These are phyloP conservation scores for Mycteria americana DNA, from an alignment of 2,797 vertebrate genomes.

Conservation along the genomic window DNA sequence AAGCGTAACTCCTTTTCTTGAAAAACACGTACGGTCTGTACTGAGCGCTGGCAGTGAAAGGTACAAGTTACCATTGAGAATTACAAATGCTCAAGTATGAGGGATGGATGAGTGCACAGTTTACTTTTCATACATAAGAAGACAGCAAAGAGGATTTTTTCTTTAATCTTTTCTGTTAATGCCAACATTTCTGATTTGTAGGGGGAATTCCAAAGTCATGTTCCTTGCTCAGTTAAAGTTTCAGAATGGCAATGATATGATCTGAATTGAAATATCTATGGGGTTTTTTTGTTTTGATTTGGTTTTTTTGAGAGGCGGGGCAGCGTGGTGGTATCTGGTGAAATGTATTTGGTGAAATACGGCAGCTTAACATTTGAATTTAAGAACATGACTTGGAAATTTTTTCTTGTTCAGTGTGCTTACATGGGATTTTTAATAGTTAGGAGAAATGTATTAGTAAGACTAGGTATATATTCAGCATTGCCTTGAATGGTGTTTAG, in stretches of 20 bases:
- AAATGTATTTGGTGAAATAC: neutral
- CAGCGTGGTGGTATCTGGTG: rapidly evolving
- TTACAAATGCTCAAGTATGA: neutral
- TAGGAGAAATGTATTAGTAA: neutral
- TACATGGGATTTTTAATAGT: neutral
- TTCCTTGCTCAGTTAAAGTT: neutral
- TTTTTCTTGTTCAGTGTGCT: neutral
- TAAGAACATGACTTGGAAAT: neutral
- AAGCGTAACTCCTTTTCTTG: neutral
- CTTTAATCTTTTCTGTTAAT: neutral
- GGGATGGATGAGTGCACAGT: neutral
- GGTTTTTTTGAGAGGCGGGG: neutral
- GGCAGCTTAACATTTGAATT: neutral
- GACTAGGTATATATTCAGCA: neutral
- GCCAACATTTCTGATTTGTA: neutral
- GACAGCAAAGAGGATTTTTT: neutral
- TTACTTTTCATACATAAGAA: neutral
- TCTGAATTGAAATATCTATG: neutral
- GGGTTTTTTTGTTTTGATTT: neutral
- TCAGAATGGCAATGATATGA: neutral
- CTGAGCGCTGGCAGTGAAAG: neutral
- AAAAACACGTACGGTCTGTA: neutral
- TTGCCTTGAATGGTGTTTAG: neutral
- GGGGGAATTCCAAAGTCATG: neutral
- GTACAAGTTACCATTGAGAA: neutral